Evolutionary conservation across 2,888 invertebrate species (phyloP).

Genomic region (Callyntrura guangdongensis): DNA sequence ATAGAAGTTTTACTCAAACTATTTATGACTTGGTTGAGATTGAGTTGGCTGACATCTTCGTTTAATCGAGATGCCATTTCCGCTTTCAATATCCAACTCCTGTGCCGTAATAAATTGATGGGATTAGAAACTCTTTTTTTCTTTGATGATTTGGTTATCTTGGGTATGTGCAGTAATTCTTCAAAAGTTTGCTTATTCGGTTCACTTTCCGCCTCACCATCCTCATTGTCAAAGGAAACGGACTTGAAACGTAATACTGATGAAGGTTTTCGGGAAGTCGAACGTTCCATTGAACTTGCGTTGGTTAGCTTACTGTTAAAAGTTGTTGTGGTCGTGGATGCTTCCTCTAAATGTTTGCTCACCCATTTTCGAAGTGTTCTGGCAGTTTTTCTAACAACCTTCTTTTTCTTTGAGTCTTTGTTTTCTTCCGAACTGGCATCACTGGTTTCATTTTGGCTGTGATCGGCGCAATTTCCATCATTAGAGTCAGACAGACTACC

Average conservation of each 20-base stretch:
- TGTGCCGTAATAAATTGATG: constrained; percentile 6
- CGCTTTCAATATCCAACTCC: constrained; percentile 30
- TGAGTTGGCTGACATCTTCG: not conserved
- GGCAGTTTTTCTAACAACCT: constrained; percentile 10
- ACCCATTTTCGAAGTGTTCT: constrained; percentile 31
- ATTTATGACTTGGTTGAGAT: not conserved
- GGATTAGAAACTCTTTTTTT: constrained; percentile 27
- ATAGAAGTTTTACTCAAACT: constrained; percentile 17
- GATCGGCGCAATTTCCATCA: constrained; percentile 37
- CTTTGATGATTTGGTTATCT: not conserved
- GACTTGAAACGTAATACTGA: constrained; percentile 35
- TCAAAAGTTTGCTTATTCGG: not conserved
- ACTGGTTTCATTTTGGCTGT: constrained; percentile 34
- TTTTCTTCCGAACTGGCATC: not conserved
- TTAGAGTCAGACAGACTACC: not conserved
- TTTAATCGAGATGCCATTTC: constrained; percentile 30
- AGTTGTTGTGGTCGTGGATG: not conserved
- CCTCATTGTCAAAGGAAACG: constrained; percentile 32
- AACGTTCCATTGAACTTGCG: not conserved
- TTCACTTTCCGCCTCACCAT: not conserved
- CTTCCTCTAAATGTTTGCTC: not conserved
- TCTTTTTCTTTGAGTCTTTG: not conserved
- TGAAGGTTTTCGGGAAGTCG: not conserved
- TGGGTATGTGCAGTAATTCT: not conserved
- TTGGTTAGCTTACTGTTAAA: not conserved